phyloP scores from a whole-genome alignment of 2,113 vertebrate species.

The Thymallus thymallus region DNA sequence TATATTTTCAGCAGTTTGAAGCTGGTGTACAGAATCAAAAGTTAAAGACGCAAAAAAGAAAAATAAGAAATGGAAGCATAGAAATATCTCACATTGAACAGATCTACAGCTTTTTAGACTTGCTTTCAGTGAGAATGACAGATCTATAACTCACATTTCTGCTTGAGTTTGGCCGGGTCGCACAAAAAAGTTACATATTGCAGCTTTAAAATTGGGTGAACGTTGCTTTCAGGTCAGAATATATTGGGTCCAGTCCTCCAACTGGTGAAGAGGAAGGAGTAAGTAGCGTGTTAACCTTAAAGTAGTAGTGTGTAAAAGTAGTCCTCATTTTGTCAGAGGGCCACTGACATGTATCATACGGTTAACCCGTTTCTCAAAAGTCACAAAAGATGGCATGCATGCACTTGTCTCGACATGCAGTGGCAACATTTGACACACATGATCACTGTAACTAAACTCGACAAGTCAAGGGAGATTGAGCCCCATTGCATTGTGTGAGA shows the following conservation, averaged over 20 bases:
- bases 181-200: too few relatives aligned
- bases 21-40: too few relatives aligned
- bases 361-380: constrained; percentile 20
- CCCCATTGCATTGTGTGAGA: background rate
- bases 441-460: background rate
- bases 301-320: constrained; percentile 1
- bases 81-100: too few relatives aligned
- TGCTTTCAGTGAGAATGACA: too few relatives aligned
- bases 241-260: background rate
- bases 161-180: too few relatives aligned
- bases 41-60: too few relatives aligned
- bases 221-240: background rate
- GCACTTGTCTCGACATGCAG: background rate
- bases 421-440: constrained; percentile 14
- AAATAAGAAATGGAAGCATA: too few relatives aligned
- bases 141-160: too few relatives aligned
- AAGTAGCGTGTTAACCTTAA: constrained; percentile 1
- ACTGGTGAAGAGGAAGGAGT: too few relatives aligned
- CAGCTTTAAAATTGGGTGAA: background rate
- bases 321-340: background rate
- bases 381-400: constrained; percentile 13
- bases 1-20: too few relatives aligned
- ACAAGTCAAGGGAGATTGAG: background rate
- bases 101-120: too few relatives aligned
- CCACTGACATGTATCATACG: constrained; percentile 29